These are phyloP conservation scores for Homarus gammarus DNA, from an alignment of 2,888 invertebrate genomes.

Conservation along the genomic window DNA sequence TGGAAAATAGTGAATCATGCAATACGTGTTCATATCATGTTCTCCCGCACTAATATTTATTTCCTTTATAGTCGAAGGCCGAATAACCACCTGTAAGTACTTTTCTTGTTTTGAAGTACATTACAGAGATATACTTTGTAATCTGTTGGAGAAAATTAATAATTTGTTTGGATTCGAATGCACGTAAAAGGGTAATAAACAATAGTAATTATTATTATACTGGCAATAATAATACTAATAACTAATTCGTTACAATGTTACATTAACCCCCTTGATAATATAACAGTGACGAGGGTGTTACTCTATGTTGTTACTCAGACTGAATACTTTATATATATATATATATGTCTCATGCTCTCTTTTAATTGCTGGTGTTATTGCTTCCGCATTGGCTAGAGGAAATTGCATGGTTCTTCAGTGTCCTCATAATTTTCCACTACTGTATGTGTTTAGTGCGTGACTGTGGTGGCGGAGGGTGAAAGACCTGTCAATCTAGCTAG, in stretches of 20 bases:
- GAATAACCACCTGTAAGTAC: slow-evolving; percentile 61
- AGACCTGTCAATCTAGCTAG: background rate
- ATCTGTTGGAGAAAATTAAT: background rate
- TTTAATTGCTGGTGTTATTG: slow-evolving; percentile 3
- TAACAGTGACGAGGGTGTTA: slow-evolving; percentile 3
- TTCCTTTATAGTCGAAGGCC: slow-evolving; percentile 63
- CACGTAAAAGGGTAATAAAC: slow-evolving; percentile 6
- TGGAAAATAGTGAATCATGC: slow-evolving; percentile 34
- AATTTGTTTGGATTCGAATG: slow-evolving; percentile 1
- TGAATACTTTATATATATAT: slow-evolving; percentile 22
- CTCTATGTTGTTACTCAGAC: slow-evolving; percentile 26
- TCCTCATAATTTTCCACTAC: slow-evolving; percentile 35
- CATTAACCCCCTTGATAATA: slow-evolving; percentile 10
- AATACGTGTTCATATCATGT: slow-evolving; percentile 4
- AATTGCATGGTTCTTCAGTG: slow-evolving; percentile 40
- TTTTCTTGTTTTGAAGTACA: slow-evolving; percentile 40
- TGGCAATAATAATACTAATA: slow-evolving; percentile 8
- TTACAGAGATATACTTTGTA: slow-evolving; percentile 23
- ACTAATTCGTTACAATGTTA: slow-evolving; percentile 17
- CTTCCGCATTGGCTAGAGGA: slow-evolving; percentile 34
- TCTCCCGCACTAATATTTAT: slow-evolving; percentile 49
- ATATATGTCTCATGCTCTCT: slow-evolving; percentile 29
- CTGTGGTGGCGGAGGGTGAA: slow-evolving; percentile 9
- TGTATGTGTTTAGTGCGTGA: slow-evolving; percentile 20
- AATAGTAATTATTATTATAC: slow-evolving; percentile 6